A percentile compares a stretch with the other conserved stretches of the same genome.
phyloP scores from a whole-genome alignment of 2,888 invertebrate genomes.

The Steinernema hermaphroditum region DNA sequence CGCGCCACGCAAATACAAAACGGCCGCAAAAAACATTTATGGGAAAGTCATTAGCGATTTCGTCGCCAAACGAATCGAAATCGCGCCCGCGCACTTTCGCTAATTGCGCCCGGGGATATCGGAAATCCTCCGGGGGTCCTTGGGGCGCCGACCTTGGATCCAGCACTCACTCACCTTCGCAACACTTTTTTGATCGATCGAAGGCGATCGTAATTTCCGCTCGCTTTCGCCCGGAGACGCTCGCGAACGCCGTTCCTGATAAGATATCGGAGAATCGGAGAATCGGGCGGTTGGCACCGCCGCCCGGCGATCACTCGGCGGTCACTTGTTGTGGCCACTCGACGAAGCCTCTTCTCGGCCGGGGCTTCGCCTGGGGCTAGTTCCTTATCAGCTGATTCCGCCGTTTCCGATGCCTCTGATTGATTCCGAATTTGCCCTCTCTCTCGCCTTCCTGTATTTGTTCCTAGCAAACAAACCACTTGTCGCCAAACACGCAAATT shows the following conservation, averaged over 20 bases:
- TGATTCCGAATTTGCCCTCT: neutral
- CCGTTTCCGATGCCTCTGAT: neutral
- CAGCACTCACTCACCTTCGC: neutral
- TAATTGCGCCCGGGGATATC: constrained; percentile 29
- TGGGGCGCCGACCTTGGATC: constrained; percentile 5
- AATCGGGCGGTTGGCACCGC: constrained; percentile 2
- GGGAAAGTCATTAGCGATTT: constrained; percentile 27
- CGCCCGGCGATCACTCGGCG: neutral
- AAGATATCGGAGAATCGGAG: constrained; percentile 21
- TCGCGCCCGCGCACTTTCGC: constrained; percentile 27
- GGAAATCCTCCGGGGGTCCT: constrained; percentile 24
- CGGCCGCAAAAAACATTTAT: constrained; percentile 28
- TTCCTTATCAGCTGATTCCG: constrained; percentile 25
- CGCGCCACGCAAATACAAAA: constrained; percentile 10
- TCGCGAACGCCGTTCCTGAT: constrained; percentile 29
- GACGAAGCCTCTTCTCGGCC: too few species aligned
- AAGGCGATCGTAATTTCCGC: neutral
- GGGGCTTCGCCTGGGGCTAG: too few species aligned
- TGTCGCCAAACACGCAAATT: constrained; percentile 23
- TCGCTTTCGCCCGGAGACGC: neutral
- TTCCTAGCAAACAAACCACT: constrained; percentile 31
- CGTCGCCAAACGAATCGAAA: constrained; percentile 21
- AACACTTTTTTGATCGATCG: constrained; percentile 19
- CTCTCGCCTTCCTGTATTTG: constrained; percentile 17
- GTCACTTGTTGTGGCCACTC: constrained; percentile 15